Base-by-base conservation (phyloP, 2,888 invertebrate genomes). In the Eilema griseolum region DNA sequence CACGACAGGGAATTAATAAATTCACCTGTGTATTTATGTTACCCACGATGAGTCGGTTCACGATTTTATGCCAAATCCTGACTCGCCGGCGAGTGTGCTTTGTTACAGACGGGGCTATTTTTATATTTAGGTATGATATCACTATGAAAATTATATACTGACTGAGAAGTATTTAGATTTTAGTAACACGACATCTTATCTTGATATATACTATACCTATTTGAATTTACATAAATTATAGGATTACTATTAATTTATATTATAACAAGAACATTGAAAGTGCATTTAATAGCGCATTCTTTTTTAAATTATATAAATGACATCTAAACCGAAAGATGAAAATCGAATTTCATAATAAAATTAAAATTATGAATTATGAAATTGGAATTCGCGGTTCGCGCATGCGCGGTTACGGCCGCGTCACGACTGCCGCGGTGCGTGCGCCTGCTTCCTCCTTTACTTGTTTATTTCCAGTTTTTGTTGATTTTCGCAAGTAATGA, bases 31-130 rank as follows among this genome's bases (percentile, higher is more conserved):
- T 85, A 83, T 85, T 83, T 83, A 85, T 81, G 77, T 66, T 33
- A n/a, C 83, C 74, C 82, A 79, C 81, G 72, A 86, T 87, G 86
- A 89, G 80, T 87, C 79, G 83, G 76, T 80, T 71, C 41, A 76
- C 80, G 80, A 81, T 75, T 84, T 83, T 85, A 84, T 88, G 89
- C 89, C 90, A 91, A 89, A 87, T 78, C 74, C 74, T 85, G 85
- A 85, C 76, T 85, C 84, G 81, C 67, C 75, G 79, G 76, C 75
- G 83, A 82, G 73, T 78, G 75, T 74, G 75, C 77, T 79, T 79
- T 80, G 77, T 70, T 77, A 81, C 76, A 74, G 71, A 74, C 63
- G 61, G 72, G 28, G 77, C 71, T 82, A 83, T 82, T 83, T 81
- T 74, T 74, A 73, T 69, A 56, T 71, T 67, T 75, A n/a, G n/a